Evolutionary conservation across 2,797 vertebrate species (phyloP), one percentile per base, ranked within the genome.

Genomic region (Darevskia mixta): DNA sequence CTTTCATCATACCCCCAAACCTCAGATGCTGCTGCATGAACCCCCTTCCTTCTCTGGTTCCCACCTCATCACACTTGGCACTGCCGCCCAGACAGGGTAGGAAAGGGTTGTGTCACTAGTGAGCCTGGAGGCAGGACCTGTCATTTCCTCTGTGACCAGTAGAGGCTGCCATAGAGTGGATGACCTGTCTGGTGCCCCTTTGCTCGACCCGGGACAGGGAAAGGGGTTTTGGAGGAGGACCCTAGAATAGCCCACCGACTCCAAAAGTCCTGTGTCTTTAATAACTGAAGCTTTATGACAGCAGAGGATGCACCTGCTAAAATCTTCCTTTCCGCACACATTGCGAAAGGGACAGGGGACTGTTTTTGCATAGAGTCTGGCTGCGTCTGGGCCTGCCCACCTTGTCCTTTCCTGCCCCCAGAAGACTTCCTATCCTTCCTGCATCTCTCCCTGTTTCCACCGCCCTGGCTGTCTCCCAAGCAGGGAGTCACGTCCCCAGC

Each of bases 391-490:
- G 55, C 82, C 64, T n/a, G 27, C 75, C 58, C 43, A 20, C 38
- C 32, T 29, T 41, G 17, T 17, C 76, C 76, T 41, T 43, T 58
- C 45, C 69, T 61, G 79, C 83, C 61, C 67, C 6, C 55, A 83
- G 32, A 38, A 49, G 72, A 73, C 32, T 83, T 43, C 69, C 78
- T 90, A 58, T 83, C 17, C 29, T 45, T 9, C 41, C 71, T 35
- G 67, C 35, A 82, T 73, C 83, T 58, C 17, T 76, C n/a, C 79
- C 86, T 73, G 76, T 87, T 75, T 84, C 87, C 58, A 17, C 20
- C 82, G 35, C 71, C 83, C 61, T 85, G 77, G 83, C 89, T 76
- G 61, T 83, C 85, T 92, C 86, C 86, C 89, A 90, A 86, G 85
- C 75, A 69, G 69, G 35, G 82, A 89, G 85, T 84, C 76, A 35